Percentiles rank a stretch among this genome's conserved stretches.
Conservation (phyloP, 2,888 invertebrate genomes). For the Gandaritis pyraliata region DNA sequence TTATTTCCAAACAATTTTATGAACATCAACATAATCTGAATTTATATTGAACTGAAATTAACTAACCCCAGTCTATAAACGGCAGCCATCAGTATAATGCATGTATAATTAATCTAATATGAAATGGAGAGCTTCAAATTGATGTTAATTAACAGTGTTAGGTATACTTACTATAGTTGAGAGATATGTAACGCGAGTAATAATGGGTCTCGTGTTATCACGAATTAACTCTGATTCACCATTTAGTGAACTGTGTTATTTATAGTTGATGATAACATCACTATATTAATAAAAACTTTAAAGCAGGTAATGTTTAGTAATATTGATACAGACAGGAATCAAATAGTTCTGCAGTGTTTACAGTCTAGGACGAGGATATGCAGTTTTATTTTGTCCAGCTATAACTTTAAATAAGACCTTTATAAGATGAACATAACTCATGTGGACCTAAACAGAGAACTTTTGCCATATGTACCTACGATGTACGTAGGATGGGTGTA, state of each 20-base stretch:
- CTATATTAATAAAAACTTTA: no score
- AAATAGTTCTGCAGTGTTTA: no score
- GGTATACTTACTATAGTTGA: background rate
- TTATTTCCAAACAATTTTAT: background rate
- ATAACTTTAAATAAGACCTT: no score
- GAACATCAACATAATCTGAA: background rate
- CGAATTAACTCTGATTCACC: conserved; percentile 1
- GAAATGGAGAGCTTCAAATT: conserved; percentile 25
- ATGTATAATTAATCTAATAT: conserved; percentile 35
- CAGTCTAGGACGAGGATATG: no score
- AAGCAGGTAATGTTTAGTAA: no score
- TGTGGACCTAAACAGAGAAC: no score
- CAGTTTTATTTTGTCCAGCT: no score
- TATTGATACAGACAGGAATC: no score
- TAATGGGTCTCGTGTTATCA: background rate
- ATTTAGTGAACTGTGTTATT: background rate
- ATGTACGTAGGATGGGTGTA: no score
- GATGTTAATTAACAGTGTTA: conserved; percentile 22
- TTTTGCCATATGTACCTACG: no score
- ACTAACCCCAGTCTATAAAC: conserved; percentile 26
- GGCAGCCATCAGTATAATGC: conserved; percentile 24
- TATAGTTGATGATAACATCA: no score
- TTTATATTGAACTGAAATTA: conserved; percentile 21
- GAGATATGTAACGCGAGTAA: background rate
- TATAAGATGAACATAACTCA: no score